Evolutionary conservation across 2,797 vertebrate genomes (phyloP).

Genomic region (Prunella strophiata): DNA sequence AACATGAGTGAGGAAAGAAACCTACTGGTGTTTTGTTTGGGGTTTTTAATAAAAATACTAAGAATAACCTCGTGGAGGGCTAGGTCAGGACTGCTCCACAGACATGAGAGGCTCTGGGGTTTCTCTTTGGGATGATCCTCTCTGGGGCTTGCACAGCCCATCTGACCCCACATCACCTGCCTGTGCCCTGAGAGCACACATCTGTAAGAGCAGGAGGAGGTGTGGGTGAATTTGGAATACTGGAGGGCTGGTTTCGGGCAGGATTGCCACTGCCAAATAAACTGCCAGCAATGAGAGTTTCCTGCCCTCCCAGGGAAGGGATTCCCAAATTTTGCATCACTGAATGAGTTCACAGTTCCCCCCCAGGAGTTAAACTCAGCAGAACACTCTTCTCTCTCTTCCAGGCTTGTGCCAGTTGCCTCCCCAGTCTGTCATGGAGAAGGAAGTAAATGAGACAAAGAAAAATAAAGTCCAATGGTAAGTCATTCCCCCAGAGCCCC

Average conservation of each 20-base stretch:
- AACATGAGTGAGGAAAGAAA: not conserved
- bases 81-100: not conserved
- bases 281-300: not conserved
- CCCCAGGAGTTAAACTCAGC: not conserved
- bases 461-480: constrained; percentile 56
- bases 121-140: not conserved
- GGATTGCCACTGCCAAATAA: not conserved
- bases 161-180: not conserved
- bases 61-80: not conserved
- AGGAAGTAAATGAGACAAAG: constrained; percentile 78
- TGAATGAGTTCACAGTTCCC: not conserved
- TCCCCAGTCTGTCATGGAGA: constrained; percentile 72
- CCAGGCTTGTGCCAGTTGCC: constrained; percentile 79
- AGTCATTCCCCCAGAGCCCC: not conserved
- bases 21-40: not conserved
- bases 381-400: not conserved
- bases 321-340: not conserved
- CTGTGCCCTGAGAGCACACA: not conserved
- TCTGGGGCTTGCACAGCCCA: not conserved
- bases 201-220: not conserved
- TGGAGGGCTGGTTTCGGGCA: not conserved
- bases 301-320: not conserved
- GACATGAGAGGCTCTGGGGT: not conserved
- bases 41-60: not conserved
- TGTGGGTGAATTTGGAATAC: not conserved